Conservation (phyloP, 2,888 invertebrate species). For the Teleiodes luculella region DNA sequence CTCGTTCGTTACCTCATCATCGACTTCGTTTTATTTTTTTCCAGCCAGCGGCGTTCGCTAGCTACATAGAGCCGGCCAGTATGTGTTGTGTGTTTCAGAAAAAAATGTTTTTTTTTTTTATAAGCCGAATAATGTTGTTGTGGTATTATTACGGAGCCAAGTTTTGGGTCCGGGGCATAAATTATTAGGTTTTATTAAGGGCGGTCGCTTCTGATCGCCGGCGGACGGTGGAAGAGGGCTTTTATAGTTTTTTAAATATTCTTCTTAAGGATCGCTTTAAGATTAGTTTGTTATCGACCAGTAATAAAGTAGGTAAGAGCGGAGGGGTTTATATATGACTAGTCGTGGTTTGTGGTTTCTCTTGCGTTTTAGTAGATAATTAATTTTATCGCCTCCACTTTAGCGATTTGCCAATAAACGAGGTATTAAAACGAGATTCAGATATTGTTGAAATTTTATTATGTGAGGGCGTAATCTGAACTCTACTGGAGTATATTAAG, state of each 20-base stretch:
- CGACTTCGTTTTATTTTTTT: constrained; percentile 65
- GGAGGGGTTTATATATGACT: constrained; percentile 20
- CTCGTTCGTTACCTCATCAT: constrained; percentile 77
- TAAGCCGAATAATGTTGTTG: constrained; percentile 64
- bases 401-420: too few species aligned
- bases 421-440: too few species aligned
- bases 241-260: constrained; percentile 73
- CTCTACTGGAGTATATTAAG: too few species aligned
- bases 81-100: constrained; percentile 36
- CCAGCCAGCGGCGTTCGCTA: constrained; percentile 53
- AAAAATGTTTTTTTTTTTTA: constrained; percentile 35
- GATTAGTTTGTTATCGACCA: constrained; percentile 68
- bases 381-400: background rate
- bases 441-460: too few species aligned
- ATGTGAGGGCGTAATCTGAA: too few species aligned
- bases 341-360: constrained; percentile 28
- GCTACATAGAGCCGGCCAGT: constrained; percentile 60
- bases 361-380: background rate
- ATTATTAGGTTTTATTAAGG: constrained; percentile 63
- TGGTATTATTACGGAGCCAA: constrained; percentile 49
- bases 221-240: constrained; percentile 37
- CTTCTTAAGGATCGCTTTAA: constrained; percentile 49
- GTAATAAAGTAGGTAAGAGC: constrained; percentile 63
- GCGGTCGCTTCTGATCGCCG: constrained; percentile 53
- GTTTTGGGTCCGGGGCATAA: constrained; percentile 45